Percentiles rank a stretch among this genome's conserved stretches.
These are phyloP conservation scores for Lithobates pipiens DNA, from an alignment of 2,797 vertebrate genomes.

Conservation along the genomic window DNA sequence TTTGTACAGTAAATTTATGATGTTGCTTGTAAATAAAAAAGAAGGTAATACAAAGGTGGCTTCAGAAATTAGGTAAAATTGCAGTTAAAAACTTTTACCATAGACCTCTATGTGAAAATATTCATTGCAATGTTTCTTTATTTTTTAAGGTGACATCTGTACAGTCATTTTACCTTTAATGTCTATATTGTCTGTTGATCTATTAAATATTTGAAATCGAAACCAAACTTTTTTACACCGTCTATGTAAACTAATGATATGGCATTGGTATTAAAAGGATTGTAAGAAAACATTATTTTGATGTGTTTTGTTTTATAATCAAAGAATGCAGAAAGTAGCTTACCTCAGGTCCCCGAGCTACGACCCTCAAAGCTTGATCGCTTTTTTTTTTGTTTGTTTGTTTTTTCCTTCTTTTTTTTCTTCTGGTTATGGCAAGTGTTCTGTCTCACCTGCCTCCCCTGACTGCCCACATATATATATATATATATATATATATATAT, in stretches of 20 bases:
- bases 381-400: too few species aligned
- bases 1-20: background rate
- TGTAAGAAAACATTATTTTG: background rate
- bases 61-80: background rate
- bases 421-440: too few species aligned
- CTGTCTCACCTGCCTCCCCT: too few species aligned
- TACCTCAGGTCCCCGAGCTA: too few species aligned
- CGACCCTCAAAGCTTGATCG: too few species aligned
- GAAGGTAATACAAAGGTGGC: background rate
- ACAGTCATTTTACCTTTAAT: background rate
- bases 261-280: conserved; percentile 17
- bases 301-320: background rate
- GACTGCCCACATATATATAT: too few species aligned
- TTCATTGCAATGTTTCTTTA: background rate
- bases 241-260: conserved; percentile 16
- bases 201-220: background rate
- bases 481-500: too few species aligned
- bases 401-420: too few species aligned
- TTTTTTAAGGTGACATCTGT: background rate
- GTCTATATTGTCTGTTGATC: conserved; percentile 22
- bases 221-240: conserved; percentile 5
- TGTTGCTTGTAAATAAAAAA: background rate
- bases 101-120: background rate
- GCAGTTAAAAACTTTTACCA: background rate
- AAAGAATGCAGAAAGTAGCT: too few species aligned